A percentile compares a stretch with the other conserved stretches of the same genome.
phyloP scores from a whole-genome alignment of 2,888 invertebrate species.

The Cephus rjabovi region DNA sequence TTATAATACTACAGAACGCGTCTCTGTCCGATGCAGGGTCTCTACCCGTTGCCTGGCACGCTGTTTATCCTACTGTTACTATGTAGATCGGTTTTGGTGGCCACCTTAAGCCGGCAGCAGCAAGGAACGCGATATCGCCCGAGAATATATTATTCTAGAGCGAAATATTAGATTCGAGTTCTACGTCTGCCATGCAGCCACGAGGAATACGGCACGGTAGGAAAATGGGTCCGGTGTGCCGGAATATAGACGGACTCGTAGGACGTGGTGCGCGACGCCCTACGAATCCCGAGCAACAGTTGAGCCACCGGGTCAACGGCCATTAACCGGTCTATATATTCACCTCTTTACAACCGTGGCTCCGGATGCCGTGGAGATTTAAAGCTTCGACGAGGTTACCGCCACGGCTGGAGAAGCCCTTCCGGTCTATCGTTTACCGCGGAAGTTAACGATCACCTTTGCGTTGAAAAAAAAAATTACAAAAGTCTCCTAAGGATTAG shows the following conservation, averaged over 20 bases:
- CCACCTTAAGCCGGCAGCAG: not conserved
- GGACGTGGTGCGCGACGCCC: not conserved
- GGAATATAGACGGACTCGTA: not conserved
- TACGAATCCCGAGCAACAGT: slow-evolving; percentile 45
- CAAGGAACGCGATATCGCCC: not conserved
- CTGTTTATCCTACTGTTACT: not conserved
- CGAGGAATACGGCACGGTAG: not conserved
- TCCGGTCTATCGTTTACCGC: not conserved
- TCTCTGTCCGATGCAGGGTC: not conserved
- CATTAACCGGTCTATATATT: slow-evolving; percentile 15
- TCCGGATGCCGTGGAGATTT: not conserved
- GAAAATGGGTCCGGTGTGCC: not conserved
- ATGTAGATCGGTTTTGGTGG: not conserved
- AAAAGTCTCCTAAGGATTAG: too few relatives aligned
- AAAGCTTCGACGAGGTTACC: not conserved
- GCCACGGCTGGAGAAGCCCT: not conserved
- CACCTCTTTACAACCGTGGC: not conserved
- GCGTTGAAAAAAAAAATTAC: too few relatives aligned
- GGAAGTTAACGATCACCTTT: not conserved
- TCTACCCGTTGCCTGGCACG: not conserved
- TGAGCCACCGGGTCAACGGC: slow-evolving; percentile 54
- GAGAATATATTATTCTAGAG: not conserved
- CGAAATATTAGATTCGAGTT: not conserved
- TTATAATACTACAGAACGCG: not conserved
- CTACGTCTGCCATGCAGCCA: not conserved